Evolutionary conservation across 1,140 invertebrate species (phyloP).

Genomic region (Panagrolaimus sp.): DNA sequence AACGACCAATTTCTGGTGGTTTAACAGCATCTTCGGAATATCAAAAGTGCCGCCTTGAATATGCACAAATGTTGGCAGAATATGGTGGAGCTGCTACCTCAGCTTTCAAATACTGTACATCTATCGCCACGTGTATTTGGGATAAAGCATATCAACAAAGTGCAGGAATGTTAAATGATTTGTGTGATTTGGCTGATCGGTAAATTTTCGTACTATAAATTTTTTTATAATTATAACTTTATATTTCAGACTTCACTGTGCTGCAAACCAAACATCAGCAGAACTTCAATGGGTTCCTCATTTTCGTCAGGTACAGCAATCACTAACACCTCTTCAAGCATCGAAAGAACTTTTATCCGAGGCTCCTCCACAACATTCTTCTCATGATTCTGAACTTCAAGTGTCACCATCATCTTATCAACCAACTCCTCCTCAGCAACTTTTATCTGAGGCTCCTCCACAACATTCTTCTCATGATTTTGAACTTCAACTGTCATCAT

Average conservation of each 20-base stretch:
- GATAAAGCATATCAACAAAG: not conserved
- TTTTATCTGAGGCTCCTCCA: not conserved
- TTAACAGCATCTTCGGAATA: conserved; percentile 24
- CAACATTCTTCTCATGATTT: not conserved
- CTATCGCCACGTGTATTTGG: conserved; percentile 18
- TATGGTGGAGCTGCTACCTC: conserved; percentile 28
- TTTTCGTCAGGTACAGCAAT: not conserved
- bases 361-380: not conserved
- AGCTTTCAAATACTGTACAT: conserved; percentile 24
- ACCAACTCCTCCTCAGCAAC: not conserved
- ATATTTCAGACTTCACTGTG: not conserved
- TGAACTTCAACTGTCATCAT: too few relatives aligned
- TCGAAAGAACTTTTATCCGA: not conserved
- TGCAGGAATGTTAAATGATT: not conserved
- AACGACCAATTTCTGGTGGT: not conserved
- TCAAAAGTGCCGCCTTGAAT: conserved; percentile 25
- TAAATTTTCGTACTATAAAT: not conserved
- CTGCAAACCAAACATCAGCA: not conserved
- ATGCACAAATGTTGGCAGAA: conserved; percentile 37
- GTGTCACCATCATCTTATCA: not conserved
- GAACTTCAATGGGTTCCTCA: not conserved
- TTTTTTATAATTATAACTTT: too few relatives aligned
- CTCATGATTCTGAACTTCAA: too few relatives aligned
- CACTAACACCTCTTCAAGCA: not conserved
- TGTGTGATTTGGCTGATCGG: conserved; percentile 18